phyloP scores from a whole-genome alignment of 2,113 vertebrate species.

The Talpa occidentalis region DNA sequence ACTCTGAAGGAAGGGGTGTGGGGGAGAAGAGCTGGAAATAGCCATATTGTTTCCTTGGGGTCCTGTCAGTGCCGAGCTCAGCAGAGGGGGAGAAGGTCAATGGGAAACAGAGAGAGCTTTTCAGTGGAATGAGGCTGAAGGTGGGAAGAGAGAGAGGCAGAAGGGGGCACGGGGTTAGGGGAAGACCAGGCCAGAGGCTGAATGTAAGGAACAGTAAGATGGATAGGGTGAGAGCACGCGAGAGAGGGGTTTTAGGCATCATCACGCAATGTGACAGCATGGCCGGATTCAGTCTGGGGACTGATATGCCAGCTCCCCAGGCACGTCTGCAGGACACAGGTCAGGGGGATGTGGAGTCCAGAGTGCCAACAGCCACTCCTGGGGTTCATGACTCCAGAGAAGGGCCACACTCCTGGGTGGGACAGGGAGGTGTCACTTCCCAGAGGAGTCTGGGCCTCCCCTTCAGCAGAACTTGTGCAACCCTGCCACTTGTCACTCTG shows the following conservation, averaged over 20 bases:
- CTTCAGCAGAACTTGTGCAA: neutral
- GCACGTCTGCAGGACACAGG: neutral
- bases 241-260: neutral
- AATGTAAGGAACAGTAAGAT: no score
- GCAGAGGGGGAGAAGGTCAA: no score
- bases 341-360: neutral
- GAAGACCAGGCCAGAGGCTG: no score
- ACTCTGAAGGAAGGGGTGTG: neutral
- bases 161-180: no score
- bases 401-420: neutral
- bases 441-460: neutral
- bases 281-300: no score
- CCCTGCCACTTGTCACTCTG: neutral
- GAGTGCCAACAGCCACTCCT: neutral
- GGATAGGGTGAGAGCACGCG: no score
- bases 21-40: no score
- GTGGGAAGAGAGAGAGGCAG: no score
- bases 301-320: neutral
- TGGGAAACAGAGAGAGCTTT: no score
- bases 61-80: no score
- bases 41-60: no score
- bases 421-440: neutral
- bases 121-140: no score
- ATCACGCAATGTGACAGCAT: neutral
- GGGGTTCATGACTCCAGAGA: neutral